Evolutionary conservation across 2,113 vertebrate species (phyloP).

Genomic region (Gnathonemus longibarbis): DNA sequence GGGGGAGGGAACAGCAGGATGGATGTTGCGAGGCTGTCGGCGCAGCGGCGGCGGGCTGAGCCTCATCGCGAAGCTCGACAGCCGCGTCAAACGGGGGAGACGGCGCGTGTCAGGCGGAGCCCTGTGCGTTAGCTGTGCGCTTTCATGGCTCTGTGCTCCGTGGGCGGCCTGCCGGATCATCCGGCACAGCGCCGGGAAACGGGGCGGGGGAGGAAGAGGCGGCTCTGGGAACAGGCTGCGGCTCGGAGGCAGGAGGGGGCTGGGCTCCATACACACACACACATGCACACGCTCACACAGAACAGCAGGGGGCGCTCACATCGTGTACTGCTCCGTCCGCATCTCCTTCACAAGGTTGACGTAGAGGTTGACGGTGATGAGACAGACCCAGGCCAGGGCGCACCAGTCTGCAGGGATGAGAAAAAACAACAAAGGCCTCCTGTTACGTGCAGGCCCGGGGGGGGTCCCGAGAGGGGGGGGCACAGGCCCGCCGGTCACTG

Average conservation of each 20-base stretch:
- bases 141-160: neutral
- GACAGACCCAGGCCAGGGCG: conserved; percentile 70
- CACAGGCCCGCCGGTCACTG: neutral
- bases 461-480: neutral
- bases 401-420: conserved; percentile 62
- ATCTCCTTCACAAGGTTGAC: conserved; percentile 67
- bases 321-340: conserved; percentile 60
- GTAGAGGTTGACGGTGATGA: conserved; percentile 71
- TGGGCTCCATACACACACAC: conserved; percentile 8
- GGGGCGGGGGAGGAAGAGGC: neutral
- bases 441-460: neutral
- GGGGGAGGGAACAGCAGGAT: neutral
- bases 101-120: neutral
- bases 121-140: neutral
- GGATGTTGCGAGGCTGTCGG: conserved; percentile 6
- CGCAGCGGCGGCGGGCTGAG: neutral
- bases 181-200: neutral
- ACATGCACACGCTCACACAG: conserved; percentile 22
- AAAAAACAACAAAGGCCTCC: neutral
- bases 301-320: conserved; percentile 49
- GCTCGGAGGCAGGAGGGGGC: neutral
- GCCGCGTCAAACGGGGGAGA: conserved; percentile 5
- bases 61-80: neutral
- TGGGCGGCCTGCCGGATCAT: neutral
- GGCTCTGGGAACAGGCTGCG: neutral